A percentile compares a stretch with the other conserved stretches of the same genome.
These are phyloP conservation scores for Cyanistes caeruleus DNA, from an alignment of 2,113 vertebrate species.

Conservation along the genomic window DNA sequence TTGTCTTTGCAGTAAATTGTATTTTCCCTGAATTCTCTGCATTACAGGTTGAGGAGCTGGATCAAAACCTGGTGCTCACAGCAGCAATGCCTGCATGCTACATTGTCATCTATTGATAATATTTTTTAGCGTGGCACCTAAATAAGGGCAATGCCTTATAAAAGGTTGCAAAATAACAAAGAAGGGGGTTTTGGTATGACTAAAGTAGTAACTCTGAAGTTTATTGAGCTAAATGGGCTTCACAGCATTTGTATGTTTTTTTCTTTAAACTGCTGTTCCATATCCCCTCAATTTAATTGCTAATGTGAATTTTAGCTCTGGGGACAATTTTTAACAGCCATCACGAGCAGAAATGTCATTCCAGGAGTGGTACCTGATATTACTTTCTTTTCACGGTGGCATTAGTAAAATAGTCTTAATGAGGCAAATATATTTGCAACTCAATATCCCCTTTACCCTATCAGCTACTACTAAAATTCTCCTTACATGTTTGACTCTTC, in stretches of 20 bases:
- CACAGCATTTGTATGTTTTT: not conserved
- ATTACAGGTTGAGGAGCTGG: not conserved
- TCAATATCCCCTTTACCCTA: not conserved
- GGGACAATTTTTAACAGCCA: not conserved
- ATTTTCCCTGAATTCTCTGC: not conserved
- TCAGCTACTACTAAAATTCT: not conserved
- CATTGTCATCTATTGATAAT: not conserved
- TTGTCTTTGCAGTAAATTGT: not conserved
- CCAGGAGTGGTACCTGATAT: not conserved
- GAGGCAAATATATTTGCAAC: not conserved
- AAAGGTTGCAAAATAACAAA: not conserved
- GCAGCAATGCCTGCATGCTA: not conserved
- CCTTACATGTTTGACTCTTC: not conserved
- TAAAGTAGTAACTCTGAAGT: not conserved
- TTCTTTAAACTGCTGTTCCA: not conserved
- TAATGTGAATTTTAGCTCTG: not conserved
- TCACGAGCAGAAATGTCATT: not conserved
- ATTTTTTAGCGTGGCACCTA: not conserved
- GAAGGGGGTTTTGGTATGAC: not conserved
- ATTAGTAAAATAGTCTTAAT: not conserved
- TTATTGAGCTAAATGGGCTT: not conserved
- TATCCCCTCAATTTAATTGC: not conserved
- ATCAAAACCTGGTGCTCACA: not conserved
- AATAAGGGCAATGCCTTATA: not conserved
- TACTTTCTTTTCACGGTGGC: not conserved